Evolutionary conservation across 1,140 invertebrate genomes (phyloP).

Genomic region (Tyrophagus putrescentiae): DNA sequence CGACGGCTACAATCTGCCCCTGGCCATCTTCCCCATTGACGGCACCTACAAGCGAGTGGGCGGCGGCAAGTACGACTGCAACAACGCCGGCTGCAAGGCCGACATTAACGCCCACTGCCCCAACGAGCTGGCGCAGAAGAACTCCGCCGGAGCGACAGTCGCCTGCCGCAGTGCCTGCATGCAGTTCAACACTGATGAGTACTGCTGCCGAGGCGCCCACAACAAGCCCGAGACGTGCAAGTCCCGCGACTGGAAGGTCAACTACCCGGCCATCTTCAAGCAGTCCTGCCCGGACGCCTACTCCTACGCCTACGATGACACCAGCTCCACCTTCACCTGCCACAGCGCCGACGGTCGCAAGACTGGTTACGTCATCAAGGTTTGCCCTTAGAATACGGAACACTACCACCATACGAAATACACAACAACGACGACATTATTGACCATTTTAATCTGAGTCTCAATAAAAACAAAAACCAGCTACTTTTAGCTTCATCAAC

Average conservation of each 20-base stretch:
- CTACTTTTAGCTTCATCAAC: no score
- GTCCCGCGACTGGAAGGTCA: slow-evolving; percentile 30
- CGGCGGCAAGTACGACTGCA: slow-evolving; percentile 24
- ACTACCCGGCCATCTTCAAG: slow-evolving; percentile 32
- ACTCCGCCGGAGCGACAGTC: neutral
- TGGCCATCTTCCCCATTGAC: slow-evolving; percentile 26
- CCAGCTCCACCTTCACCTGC: slow-evolving; percentile 27
- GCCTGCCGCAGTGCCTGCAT: neutral
- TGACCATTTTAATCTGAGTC: no score
- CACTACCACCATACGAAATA: no score
- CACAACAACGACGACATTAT: no score
- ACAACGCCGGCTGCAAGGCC: slow-evolving; percentile 30
- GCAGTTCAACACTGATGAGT: slow-evolving; percentile 35
- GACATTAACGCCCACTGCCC: slow-evolving; percentile 35
- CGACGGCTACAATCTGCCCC: slow-evolving; percentile 31
- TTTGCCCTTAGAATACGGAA: no score
- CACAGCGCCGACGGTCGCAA: slow-evolving; percentile 29
- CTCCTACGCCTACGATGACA: slow-evolving; percentile 30
- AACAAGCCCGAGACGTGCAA: slow-evolving; percentile 32
- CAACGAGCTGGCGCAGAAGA: slow-evolving; percentile 27
- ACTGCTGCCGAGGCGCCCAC: slow-evolving; percentile 35
- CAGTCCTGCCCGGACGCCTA: slow-evolving; percentile 29
- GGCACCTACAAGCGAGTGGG: slow-evolving; percentile 18
- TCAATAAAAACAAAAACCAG: no score
- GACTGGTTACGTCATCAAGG: slow-evolving; percentile 18